Evolutionary conservation across 2,888 invertebrate species (phyloP).

Genomic region (Creontiades dilutus): DNA sequence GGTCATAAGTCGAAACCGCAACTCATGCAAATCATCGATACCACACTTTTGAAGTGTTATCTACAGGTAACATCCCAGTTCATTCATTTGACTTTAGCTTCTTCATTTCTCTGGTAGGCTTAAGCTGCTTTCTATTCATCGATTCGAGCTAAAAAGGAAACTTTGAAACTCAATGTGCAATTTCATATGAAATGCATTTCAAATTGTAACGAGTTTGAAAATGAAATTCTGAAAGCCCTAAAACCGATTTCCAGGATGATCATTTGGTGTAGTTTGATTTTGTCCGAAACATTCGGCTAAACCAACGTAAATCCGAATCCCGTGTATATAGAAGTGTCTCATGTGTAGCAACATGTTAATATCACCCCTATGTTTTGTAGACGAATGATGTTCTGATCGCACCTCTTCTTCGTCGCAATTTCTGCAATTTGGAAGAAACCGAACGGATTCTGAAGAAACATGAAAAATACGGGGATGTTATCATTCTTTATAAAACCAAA

Average conservation of each 20-base stretch:
- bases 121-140: too few species aligned
- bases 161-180: too few species aligned
- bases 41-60: conserved; percentile 97
- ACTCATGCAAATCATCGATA: conserved; percentile 95
- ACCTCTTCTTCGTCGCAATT: conserved; percentile 92
- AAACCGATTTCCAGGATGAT: too few species aligned
- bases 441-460: conserved; percentile 92
- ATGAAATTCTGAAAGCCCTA: too few species aligned
- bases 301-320: neutral
- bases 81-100: neutral
- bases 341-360: neutral
- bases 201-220: too few species aligned
- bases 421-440: conserved; percentile 95
- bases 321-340: neutral
- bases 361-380: conserved; percentile 79
- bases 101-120: too few species aligned
- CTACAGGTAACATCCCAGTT: conserved; percentile 84
- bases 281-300: too few species aligned
- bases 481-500: conserved; percentile 96
- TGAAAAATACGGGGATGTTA: conserved; percentile 94
- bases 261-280: too few species aligned
- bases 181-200: too few species aligned
- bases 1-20: conserved; percentile 67
- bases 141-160: too few species aligned
- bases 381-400: conserved; percentile 97